Percentiles rank a stretch among this genome's conserved stretches.
These are phyloP conservation scores for Dynastes tityus DNA, from an alignment of 2,888 invertebrate species.

Conservation along the genomic window DNA sequence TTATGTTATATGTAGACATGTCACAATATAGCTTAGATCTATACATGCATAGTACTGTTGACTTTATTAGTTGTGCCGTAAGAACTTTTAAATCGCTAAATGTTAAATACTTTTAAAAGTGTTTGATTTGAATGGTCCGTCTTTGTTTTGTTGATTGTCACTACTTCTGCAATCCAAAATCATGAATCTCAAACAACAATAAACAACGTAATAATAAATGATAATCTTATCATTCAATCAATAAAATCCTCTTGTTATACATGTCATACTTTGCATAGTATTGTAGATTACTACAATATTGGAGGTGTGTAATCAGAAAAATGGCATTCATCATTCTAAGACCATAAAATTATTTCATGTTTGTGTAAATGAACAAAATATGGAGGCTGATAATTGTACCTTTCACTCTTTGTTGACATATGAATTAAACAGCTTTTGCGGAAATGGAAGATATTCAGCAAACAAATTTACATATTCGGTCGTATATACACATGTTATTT, in stretches of 20 bases:
- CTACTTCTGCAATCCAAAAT: too few relatives aligned
- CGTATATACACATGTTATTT: not conserved
- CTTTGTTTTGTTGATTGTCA: too few relatives aligned
- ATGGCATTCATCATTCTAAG: not conserved
- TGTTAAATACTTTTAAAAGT: too few relatives aligned
- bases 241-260: not conserved
- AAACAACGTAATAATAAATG: too few relatives aligned
- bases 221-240: conserved; percentile 25
- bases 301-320: conserved; percentile 7
- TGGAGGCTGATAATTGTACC: not conserved
- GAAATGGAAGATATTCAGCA: not conserved
- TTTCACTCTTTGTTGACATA: not conserved
- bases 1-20: too few relatives aligned
- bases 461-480: not conserved
- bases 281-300: not conserved
- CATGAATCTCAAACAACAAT: too few relatives aligned
- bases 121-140: too few relatives aligned
- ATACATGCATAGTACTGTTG: too few relatives aligned
- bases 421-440: conserved; percentile 6
- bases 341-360: not conserved
- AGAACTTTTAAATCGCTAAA: too few relatives aligned
- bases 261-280: too few relatives aligned
- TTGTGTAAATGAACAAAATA: not conserved
- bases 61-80: too few relatives aligned
- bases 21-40: too few relatives aligned